Percentiles rank a stretch among this genome's conserved stretches.
Evolutionary conservation across 2,797 vertebrate genomes (phyloP).

Genomic region (Peromyscus attwateri): DNA sequence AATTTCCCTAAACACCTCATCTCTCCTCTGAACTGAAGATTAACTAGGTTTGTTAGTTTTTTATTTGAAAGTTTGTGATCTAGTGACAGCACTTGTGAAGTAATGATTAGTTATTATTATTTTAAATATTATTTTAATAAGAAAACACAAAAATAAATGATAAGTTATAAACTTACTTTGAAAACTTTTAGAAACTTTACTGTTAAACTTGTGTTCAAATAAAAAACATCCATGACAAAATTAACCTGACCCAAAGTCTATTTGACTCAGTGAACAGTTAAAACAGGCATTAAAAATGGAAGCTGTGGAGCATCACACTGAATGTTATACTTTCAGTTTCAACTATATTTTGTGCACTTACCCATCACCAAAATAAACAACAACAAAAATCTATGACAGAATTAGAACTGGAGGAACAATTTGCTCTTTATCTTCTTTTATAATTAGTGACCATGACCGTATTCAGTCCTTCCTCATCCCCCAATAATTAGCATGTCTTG

Average conservation of each 20-base stretch:
- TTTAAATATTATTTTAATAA: background rate
- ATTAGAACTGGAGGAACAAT: background rate
- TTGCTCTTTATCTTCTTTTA: background rate
- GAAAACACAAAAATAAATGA: background rate
- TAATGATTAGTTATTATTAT: background rate
- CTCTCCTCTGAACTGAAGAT: background rate
- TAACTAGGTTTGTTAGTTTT: background rate
- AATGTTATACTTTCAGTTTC: no score
- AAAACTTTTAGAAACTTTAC: background rate
- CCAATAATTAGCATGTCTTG: background rate
- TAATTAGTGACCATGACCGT: background rate
- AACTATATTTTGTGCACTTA: background rate
- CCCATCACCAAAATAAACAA: background rate
- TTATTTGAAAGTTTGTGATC: slow-evolving; percentile 2
- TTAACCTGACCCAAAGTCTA: background rate
- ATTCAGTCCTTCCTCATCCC: background rate
- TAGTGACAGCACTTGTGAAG: background rate
- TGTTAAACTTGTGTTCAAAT: background rate
- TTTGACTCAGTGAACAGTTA: background rate
- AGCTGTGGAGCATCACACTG: background rate
- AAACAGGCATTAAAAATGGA: background rate
- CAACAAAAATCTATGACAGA: background rate
- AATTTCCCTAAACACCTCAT: background rate
- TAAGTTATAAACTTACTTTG: background rate
- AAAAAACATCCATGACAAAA: background rate